These are phyloP conservation scores for Melikaiella ostensackeni DNA, from an alignment of 2,888 invertebrate genomes.

Conservation along the genomic window DNA sequence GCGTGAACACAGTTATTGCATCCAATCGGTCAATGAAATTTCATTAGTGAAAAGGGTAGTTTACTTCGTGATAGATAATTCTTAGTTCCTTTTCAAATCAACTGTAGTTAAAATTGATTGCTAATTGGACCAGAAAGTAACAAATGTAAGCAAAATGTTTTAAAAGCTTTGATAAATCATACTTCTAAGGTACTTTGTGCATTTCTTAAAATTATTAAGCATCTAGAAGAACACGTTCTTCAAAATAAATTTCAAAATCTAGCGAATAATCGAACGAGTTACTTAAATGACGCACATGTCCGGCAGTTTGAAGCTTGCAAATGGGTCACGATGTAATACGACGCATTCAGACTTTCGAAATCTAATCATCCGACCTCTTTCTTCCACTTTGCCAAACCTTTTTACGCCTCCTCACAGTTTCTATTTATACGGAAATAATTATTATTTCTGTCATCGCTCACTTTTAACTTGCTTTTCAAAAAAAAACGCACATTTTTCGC, in stretches of 20 bases:
- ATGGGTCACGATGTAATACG: conserved; percentile 27
- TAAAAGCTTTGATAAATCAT: not conserved
- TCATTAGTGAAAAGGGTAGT: not conserved
- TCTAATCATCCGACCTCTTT: conserved; percentile 35
- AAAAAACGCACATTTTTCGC: not conserved
- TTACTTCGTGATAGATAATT: not conserved
- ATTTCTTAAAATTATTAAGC: not conserved
- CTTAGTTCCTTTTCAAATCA: not conserved
- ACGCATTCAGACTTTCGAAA: conserved; percentile 18
- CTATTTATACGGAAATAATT: conserved; percentile 35
- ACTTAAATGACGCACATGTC: conserved; percentile 29
- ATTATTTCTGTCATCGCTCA: not conserved
- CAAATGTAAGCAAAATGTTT: not conserved
- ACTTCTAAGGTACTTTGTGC: no score
- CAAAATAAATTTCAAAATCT: not conserved
- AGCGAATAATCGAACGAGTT: conserved; percentile 4
- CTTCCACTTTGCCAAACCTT: conserved; percentile 27
- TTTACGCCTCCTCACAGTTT: conserved; percentile 36
- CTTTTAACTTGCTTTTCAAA: not conserved
- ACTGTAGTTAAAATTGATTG: not conserved
- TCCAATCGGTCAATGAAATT: no score
- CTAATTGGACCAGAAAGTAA: not conserved
- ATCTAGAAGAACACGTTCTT: not conserved
- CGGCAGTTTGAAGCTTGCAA: conserved; percentile 23
- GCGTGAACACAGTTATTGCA: no score